Base-by-base conservation (phyloP, 2,113 vertebrate species). In the Ailuropoda melanoleuca region DNA sequence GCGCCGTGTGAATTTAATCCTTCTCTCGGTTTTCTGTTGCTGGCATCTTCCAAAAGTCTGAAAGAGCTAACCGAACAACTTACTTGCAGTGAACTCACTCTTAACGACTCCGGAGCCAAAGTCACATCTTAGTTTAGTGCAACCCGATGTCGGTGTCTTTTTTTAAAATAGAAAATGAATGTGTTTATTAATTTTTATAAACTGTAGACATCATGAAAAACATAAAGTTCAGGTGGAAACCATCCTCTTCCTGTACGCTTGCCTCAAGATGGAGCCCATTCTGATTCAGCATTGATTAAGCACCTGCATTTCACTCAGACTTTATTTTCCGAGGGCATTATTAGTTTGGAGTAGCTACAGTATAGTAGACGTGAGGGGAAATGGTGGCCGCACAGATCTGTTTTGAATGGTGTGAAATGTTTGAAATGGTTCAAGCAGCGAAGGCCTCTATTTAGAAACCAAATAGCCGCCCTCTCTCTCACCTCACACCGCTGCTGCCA, bases 401-500 rank as follows among this genome's bases (percentile, higher is more conserved):
- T 37, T 68, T n/a, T 37, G 18, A 37, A n/a, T 68, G 66, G 34
- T 21, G 37, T 68, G 66, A 68, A 68, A 68, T 8, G 8, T 31
- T 48, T 50, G 29, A 29, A 37, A 6, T 4, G 3, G 1, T 14
- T 24, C 37, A 23, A 31, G 37, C 9, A 37, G 43, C 0, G 55
- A 43, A 64, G 18, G 11, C 19, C 24, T 92, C 15, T 62, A 9
- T 26, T 15, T 12, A 9, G 26, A 72, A 19, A 15, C 13, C 24
- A 6, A 31, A 13, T 7, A 10, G 29, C 0, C 3, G 14, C 15
- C 14, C 23, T 1, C 13, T 19, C 37, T 53, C 1, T 26, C 5
- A 7, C 23, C 12, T 11, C 1, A 31, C 1, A 0, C 24, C 17
- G 11, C 10, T 0, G 2, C 10, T 10, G 10, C 21, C 50, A 4